A percentile compares a stretch with the other conserved stretches of the same genome.
These are phyloP conservation scores for Dufourea novaeangliae DNA, from an alignment of 1,140 invertebrate species.

Conservation along the genomic window DNA sequence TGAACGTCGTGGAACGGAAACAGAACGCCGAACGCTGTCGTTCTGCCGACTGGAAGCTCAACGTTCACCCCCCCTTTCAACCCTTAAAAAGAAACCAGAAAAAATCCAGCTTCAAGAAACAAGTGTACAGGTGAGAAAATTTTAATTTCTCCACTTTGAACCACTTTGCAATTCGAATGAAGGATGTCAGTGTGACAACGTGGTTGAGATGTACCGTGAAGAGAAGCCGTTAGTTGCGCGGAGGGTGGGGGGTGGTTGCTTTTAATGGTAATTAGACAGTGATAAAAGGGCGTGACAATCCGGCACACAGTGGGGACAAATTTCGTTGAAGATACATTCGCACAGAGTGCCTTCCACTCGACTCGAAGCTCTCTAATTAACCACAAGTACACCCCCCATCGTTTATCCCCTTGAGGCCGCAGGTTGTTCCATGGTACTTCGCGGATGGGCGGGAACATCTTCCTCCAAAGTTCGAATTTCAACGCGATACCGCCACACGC, in stretches of 20 bases:
- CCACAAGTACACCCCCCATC: neutral
- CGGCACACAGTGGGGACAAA: neutral
- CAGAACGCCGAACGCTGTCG: neutral
- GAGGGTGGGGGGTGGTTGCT: neutral
- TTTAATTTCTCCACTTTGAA: neutral
- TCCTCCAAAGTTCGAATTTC: conserved; percentile 19
- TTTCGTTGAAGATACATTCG: neutral
- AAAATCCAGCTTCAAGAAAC: neutral
- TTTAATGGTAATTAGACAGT: conserved; percentile 10
- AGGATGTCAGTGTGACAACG: neutral
- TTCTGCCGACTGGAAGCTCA: neutral
- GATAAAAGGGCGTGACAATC: conserved; percentile 38
- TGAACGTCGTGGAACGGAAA: conserved; percentile 45
- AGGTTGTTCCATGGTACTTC: neutral
- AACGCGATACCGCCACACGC: conserved; percentile 37
- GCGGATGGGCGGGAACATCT: neutral
- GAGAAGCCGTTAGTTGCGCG: neutral
- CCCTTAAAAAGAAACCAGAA: neutral
- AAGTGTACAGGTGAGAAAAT: neutral
- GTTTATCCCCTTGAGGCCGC: neutral
- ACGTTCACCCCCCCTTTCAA: neutral
- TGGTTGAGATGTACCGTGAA: neutral
- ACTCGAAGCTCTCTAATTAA: neutral
- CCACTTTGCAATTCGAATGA: neutral
- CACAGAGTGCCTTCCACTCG: neutral